Evolutionary conservation across 2,797 vertebrate genomes (phyloP), one percentile per base, ranked within the genome.

Genomic region (Syncerus caffer): DNA sequence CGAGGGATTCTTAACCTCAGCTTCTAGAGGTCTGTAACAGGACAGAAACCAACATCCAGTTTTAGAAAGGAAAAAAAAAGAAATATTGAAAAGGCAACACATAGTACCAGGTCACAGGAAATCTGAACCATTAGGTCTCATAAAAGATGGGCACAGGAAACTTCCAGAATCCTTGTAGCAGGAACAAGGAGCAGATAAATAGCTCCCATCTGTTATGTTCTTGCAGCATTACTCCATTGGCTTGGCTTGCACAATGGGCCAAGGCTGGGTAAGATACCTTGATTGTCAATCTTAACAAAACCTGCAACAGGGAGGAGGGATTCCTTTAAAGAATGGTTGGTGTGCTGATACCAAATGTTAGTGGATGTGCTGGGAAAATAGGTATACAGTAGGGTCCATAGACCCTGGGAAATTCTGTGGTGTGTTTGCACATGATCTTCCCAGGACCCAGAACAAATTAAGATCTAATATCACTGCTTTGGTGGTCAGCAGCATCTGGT

Each of bases 11-110:
- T 97, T 92, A 92, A 74, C 27, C 7, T 82, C 42, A 86, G 13
- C 60, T 90, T 87, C 55, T 53, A 64, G 62, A 57, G 45, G 6
- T 95, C 50, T 90, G 3, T 83, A 57, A 60, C 42, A 80, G 93
- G 85, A 93, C 34, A 97, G 25, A 93, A 96, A 91, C 45, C 64
- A 90, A 45, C 38, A 25, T 89, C 29, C 38, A 67, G 27, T 78
- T 89, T 97, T 80, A 71, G 78, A 42, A 74, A 80, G 31, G 5
- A 27, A 42, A 55, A 50, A 55, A 55, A 21, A 47, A 21, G 71
- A 34, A 17, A 27, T 45, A 15, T 21, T 47, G 15, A 16, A 94
- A 82, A 57, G 27, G 4, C 29, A 71, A 87, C 5, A 16, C n/a
- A 64, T 1, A 86, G 38, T 89, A 55, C 5, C 16, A 57, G 76